A percentile compares a stretch with the other conserved stretches of the same genome.
phyloP scores from a whole-genome alignment of 2,888 invertebrate genomes.

The Clivina fossor region DNA sequence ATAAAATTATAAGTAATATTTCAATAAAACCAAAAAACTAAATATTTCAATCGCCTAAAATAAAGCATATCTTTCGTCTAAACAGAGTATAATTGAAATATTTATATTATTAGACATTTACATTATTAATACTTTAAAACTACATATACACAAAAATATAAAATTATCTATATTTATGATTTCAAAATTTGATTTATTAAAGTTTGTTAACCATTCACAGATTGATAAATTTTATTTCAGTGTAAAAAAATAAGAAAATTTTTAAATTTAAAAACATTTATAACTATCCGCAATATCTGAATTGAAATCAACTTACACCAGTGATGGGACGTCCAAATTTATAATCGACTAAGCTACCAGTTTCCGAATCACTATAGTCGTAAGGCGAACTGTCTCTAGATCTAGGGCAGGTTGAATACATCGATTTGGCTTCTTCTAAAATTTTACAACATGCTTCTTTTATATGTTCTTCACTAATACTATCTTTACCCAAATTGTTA shows the following conservation, averaged over 20 bases:
- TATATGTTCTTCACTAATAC: conserved; percentile 75
- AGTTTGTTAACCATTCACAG: not conserved
- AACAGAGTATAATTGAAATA: conserved; percentile 9
- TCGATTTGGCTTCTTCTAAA: conserved; percentile 74
- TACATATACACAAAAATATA: not conserved
- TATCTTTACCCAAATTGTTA: conserved; percentile 72
- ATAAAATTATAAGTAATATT: too few species aligned
- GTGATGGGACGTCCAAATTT: conserved; percentile 50
- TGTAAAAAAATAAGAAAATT: too few species aligned
- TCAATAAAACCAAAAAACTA: too few species aligned
- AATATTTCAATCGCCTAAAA: too few species aligned
- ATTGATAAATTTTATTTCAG: not conserved
- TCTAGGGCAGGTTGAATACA: conserved; percentile 61
- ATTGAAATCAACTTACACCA: conserved; percentile 33
- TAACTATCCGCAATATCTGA: too few species aligned
- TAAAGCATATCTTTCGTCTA: too few species aligned
- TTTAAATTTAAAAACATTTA: too few species aligned
- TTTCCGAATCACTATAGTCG: conserved; percentile 60
- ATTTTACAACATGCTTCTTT: conserved; percentile 74
- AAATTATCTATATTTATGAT: not conserved
- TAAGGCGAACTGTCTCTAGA: conserved; percentile 56
- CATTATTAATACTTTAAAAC: conserved; percentile 19
- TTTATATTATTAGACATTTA: not conserved
- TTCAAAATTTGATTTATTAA: not conserved
- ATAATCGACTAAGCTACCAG: conserved; percentile 56